Base-by-base conservation (phyloP, 1,140 invertebrate species). In the Drosophila virilis region DNA sequence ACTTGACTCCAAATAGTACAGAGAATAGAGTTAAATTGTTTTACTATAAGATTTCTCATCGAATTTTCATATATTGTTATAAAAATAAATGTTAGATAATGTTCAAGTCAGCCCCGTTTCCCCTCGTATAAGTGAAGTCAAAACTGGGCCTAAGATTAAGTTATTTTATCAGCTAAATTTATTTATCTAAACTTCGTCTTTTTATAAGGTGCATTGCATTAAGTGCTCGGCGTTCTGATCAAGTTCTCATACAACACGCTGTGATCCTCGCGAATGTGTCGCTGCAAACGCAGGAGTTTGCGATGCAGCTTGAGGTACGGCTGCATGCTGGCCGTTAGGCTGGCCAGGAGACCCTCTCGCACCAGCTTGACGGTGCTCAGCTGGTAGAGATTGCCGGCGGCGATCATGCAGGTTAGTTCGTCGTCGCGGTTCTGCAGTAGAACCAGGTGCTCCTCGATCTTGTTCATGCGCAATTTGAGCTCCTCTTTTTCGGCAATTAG, bases 321-420 rank as follows among this genome's bases (percentile, higher is more conserved):
- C 1, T 65, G 65, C 78, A 78, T 78, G n/a, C 45, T 58, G 42
- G 43, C 46, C 9, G 40, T 72, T 0, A 78, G 22, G n/a, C 40
- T 60, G 22, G 50, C 38, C 12, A 69, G 7, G 0, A 86, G 48
- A 0, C 15, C 48, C 1, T 74, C 69, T 4, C 76, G 58, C 5
- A 86, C 68, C 6, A 48, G 32, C 6, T 74, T 43, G 17, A 88
- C 83, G 13, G 61, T 82, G 58, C 51, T 68, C 43, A 64, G 22
- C 32, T 86, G 83, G 35, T 86, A 86, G 8, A 86, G 15, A 40
- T 86, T 86, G 8, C 51, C 62, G 0, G 46, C 13, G 32, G 83
- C 45, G n/a, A 88, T 66, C 48, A 66, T 77, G 45, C 83, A 86
- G 13, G 66, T 60, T 0, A 68, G 48, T 0, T 70, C 65, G 32